Evolutionary conservation across 2,113 vertebrate species (phyloP), one percentile per base, ranked within the genome.

Genomic region (Enhydra lutris): DNA sequence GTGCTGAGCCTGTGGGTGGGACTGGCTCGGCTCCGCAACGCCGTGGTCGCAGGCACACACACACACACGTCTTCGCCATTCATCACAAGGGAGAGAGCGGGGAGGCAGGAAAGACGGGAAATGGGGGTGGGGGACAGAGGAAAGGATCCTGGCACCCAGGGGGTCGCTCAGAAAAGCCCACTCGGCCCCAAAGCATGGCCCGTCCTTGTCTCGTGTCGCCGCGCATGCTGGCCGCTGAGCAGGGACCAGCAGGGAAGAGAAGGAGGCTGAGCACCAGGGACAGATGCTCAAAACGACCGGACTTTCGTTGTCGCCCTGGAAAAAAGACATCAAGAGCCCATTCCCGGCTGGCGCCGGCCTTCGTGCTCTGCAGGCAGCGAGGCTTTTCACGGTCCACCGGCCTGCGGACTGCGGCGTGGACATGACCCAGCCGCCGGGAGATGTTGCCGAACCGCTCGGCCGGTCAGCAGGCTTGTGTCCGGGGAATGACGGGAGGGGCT

Each of bases 281-380:
- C 29, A 15, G 85, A 9, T 11, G 10, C 67, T 80, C 76, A 7
- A 6, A 67, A 20, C 15, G 9, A 36, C 1, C 7, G 5, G 91
- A 36, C 5, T 11, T 7, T 39, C n/a, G 21, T 17, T 4, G 39
- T 69, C 13, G 3, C n/a, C 7, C 92, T 31, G 2, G 42, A 50
- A 36, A 29, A 57, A 21, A 34, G 39, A 6, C 39, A 0, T 3
- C 7, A 26, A 23, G 79, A 26, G 2, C 7, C 20, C 0, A 2
- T 2, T n/a, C 79, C 23, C 0, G 47, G 21, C 26, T 6, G 1
- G 18, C 0, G 15, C 73, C 4, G 34, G 63, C 71, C 36, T 34
- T 13, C 4, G 0, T 7, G 8, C 13, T 2, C 39, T 0, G 26
- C 0, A 1, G 39, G 52, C 0, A 36, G 15, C 42, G 15, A n/a